Base-by-base conservation (phyloP, 1,140 invertebrate genomes). In the Tetragonula clypearis region DNA sequence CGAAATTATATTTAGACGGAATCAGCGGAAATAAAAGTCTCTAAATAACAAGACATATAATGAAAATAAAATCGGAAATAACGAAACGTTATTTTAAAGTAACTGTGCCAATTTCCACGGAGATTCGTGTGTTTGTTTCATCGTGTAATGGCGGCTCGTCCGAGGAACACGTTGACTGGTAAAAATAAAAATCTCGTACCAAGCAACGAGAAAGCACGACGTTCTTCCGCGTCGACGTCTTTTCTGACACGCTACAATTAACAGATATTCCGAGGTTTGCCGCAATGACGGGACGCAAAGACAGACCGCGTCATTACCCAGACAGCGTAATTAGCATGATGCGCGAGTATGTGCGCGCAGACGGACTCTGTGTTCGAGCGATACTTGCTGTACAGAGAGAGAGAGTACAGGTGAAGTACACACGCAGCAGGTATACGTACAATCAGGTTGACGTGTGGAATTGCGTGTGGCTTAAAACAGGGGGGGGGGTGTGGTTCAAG, bases 321-420 rank as follows among this genome's bases (percentile, higher is more conserved):
- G 41, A 74, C 55, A 62, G 58, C 26, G 26, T 49, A 81, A 81
- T 81, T 74, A 81, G 79, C 69, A 81, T 35, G 56, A 74, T 19
- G 56, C 14, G 56, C 14, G 56, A 19, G 14, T n/a, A 49, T n/a
- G 49, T 62, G 12, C 49, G 26, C 17, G 6, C 55, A 56, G 26
- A 60, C n/a, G 30, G 11, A 49, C 35, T 14, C 35, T 21, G 23
- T 53, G 23, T 53, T n/a, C 11, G 30, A 71, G 53, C 19, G 53
- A 58, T 58, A 23, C 11, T 4, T 12, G 30, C 5, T 11, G 9
- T 14, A 1, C 14, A 71, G 11, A 49, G 35, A 71, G 11, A 49
- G 35, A 35, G 35, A 35, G 41, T 49, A 8, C 41, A 8, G 6
- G 41, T 49, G 6, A 49, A 49, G 41, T 49, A 49, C 41, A 49